phyloP scores from a whole-genome alignment of 2,113 vertebrate species.

The Cathartes aura region DNA sequence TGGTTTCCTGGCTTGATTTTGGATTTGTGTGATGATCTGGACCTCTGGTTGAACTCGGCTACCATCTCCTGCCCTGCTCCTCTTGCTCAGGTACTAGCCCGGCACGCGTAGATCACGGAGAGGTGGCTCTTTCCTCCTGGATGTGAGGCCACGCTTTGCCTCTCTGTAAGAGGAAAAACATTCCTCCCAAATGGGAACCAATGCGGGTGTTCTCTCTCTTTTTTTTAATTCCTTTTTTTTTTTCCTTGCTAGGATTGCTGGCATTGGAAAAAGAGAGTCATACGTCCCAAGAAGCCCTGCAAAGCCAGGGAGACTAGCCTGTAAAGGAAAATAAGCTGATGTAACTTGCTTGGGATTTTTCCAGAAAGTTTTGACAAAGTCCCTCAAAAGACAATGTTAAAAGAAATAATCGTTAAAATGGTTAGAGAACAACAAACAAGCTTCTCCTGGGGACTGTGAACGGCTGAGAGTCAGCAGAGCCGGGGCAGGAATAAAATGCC shows the following conservation, averaged over 20 bases:
- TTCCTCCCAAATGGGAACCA: not conserved
- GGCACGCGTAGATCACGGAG: fast-evolving
- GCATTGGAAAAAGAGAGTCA: not conserved
- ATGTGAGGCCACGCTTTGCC: not conserved
- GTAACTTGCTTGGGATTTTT: not conserved
- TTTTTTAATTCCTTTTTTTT: not conserved
- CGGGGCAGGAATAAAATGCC: fast-evolving
- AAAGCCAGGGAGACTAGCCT: not conserved
- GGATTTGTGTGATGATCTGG: no score
- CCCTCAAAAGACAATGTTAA: not conserved
- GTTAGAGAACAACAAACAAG: not conserved
- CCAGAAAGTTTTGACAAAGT: not conserved
- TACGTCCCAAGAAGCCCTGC: not conserved
- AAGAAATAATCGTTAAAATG: not conserved
- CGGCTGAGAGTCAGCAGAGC: not conserved
- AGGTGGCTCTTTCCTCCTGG: fast-evolving
- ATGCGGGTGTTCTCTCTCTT: not conserved
- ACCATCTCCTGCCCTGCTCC: fast-evolving
- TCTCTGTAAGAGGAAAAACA: not conserved
- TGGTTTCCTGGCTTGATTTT: not conserved
- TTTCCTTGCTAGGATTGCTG: not conserved
- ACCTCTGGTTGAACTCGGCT: fast-evolving
- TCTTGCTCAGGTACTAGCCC: not conserved
- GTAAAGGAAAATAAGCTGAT: not conserved
- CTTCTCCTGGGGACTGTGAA: not conserved